Evolutionary conservation across 2,888 invertebrate genomes (phyloP), one percentile per base, ranked within the genome.

Genomic region (Leucania comma): DNA sequence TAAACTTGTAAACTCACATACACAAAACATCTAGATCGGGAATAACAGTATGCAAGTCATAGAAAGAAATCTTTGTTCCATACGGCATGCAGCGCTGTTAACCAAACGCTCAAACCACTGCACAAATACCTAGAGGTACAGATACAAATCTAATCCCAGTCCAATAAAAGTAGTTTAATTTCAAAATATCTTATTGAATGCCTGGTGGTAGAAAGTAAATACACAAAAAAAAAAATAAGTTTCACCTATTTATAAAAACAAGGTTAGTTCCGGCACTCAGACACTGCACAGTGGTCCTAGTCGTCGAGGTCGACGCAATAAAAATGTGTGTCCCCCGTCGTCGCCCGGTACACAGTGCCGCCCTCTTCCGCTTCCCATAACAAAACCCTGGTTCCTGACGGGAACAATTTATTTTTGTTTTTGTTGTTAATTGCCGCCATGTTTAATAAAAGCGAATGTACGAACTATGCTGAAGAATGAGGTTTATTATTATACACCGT

Each of bases 401-500:
- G 76, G 69, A 64, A 72, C 65, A 74, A 81, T 85, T 78, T 77
- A 72, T 79, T 73, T 83, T 84, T 78, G 69, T 82, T 84, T 74
- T 72, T 72, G 66, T 76, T 85, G 71, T 74, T 81, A 83, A 83
- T 81, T 72, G 62, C 77, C 72, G 14, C 38, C 77, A 61, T 74
- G 69, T 70, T 76, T 72, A 70, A 61, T 68, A 70, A 59, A 46
- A 51, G 54, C 26, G 48, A 26, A 42, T 60, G 63, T 48, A 20
- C 20, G 38, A 63, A 68, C 68, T 75, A 64, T 62, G 53, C 61
- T n/a, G 20, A 46, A 42, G 9, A 20, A 26, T 4, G 3, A 26
- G 17, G 26, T 32, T 62, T 62, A 50, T 72, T 62, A 32, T 69
- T 26, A 2, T 50, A 35, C n/a, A n/a, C n/a, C n/a, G n/a, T n/a